Conservation (phyloP, 2,113 vertebrate genomes). For the Anarhynchus alexandrinus region DNA sequence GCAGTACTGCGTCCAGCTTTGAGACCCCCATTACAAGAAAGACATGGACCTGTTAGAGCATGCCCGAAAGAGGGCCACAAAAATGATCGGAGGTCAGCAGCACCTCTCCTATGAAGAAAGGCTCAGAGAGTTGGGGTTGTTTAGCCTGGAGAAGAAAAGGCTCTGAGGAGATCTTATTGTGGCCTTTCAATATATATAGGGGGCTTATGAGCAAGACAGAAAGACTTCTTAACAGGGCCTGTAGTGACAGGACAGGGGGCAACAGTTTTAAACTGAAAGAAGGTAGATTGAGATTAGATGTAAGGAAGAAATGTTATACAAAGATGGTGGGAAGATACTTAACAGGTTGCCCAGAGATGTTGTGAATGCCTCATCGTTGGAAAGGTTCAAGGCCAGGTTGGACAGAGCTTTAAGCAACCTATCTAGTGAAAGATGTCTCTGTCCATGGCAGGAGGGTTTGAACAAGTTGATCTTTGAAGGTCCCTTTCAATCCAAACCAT, state of each 20-base stretch:
- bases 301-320: too few species aligned
- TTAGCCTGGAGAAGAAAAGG: not conserved
- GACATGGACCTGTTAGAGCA: not conserved
- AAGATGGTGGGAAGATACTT: too few species aligned
- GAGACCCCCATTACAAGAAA: not conserved
- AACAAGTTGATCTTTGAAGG: too few species aligned
- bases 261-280: not conserved
- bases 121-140: not conserved
- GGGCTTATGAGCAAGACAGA: not conserved
- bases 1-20: not conserved
- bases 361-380: too few species aligned
- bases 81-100: not conserved
- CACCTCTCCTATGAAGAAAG: not conserved
- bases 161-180: not conserved
- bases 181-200: not conserved
- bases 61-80: not conserved
- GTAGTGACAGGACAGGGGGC: not conserved
- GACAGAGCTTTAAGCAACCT: too few species aligned
- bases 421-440: too few species aligned
- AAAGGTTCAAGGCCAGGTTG: too few species aligned
- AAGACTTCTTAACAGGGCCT: not conserved
- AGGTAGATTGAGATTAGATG: not conserved
- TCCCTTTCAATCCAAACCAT: too few species aligned
- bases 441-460: too few species aligned
- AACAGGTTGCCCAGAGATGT: too few species aligned